Evolutionary conservation across 2,888 invertebrate genomes (phyloP).

Genomic region (Euzophera pinguis): DNA sequence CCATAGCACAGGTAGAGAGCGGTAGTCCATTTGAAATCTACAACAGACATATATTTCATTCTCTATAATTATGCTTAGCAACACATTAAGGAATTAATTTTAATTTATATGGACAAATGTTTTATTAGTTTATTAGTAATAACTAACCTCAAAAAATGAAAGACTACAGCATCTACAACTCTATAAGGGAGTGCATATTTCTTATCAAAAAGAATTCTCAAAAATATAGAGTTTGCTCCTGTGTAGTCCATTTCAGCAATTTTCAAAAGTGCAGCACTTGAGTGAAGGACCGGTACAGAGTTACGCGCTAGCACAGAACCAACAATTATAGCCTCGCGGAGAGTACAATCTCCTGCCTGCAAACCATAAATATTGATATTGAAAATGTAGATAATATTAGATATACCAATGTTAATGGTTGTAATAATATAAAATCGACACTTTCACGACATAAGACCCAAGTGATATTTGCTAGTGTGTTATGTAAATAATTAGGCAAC

Average conservation of each 20-base stretch:
- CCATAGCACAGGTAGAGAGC: conserved; percentile 97
- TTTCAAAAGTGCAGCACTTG: conserved; percentile 95
- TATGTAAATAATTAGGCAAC: too few relatives aligned
- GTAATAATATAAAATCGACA: too few relatives aligned
- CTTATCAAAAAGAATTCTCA: conserved; percentile 96
- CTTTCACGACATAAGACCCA: too few relatives aligned
- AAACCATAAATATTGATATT: conserved; percentile 24
- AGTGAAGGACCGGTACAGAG: conserved; percentile 96
- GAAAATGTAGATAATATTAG: too few relatives aligned
- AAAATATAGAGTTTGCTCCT: conserved; percentile 96
- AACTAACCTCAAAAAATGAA: conserved; percentile 92
- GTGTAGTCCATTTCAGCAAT: conserved; percentile 99
- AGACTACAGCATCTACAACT: conserved; percentile 96
- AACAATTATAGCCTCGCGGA: conserved; percentile 97
- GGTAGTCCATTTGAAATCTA: conserved; percentile 90
- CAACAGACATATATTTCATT: conserved; percentile 4
- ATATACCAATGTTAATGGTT: too few relatives aligned
- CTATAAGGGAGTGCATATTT: conserved; percentile 98
- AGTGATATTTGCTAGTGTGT: too few relatives aligned
- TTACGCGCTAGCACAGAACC: conserved; percentile 94
- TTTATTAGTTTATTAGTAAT: neutral
- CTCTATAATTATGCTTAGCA: too few relatives aligned
- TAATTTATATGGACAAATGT: neutral
- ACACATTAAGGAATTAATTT: too few relatives aligned
- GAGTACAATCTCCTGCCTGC: conserved; percentile 94